A percentile compares a stretch with the other conserved stretches of the same genome.
These are phyloP conservation scores for Scyliorhinus canicula DNA, from an alignment of 2,797 vertebrate genomes.

Conservation along the genomic window DNA sequence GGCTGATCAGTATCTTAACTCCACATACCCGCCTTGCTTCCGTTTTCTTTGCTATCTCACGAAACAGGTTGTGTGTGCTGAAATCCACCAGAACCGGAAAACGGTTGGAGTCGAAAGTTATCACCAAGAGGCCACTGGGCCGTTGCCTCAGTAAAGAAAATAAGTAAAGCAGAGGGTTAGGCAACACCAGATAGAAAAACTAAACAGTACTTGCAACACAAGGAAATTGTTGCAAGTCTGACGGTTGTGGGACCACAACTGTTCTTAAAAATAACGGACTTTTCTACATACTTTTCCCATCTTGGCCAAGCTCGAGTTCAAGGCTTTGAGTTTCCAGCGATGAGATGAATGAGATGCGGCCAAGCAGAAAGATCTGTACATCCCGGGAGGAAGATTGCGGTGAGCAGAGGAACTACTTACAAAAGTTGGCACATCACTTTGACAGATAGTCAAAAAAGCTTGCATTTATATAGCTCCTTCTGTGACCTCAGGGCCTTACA, in stretches of 20 bases:
- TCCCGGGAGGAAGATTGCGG: background rate
- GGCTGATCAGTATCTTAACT: background rate
- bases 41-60: background rate
- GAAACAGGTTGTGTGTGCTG: background rate
- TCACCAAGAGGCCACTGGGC: background rate
- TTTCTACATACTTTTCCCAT: constrained; percentile 12
- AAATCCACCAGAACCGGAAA: background rate
- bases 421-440: background rate
- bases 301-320: background rate
- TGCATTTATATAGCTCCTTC: background rate
- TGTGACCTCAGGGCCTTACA: background rate
- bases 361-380: background rate
- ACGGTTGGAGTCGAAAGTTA: background rate
- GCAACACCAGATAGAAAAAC: background rate
- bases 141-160: background rate
- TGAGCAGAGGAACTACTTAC: background rate
- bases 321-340: background rate
- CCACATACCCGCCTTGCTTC: background rate
- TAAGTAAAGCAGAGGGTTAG: background rate
- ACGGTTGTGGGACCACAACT: constrained; percentile 20
- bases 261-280: constrained; percentile 21
- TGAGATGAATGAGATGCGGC: background rate
- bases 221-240: constrained; percentile 32
- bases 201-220: constrained; percentile 28
- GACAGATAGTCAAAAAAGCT: background rate